Conservation (phyloP, 2,113 vertebrate genomes). For the Oncorhynchus nerka region DNA sequence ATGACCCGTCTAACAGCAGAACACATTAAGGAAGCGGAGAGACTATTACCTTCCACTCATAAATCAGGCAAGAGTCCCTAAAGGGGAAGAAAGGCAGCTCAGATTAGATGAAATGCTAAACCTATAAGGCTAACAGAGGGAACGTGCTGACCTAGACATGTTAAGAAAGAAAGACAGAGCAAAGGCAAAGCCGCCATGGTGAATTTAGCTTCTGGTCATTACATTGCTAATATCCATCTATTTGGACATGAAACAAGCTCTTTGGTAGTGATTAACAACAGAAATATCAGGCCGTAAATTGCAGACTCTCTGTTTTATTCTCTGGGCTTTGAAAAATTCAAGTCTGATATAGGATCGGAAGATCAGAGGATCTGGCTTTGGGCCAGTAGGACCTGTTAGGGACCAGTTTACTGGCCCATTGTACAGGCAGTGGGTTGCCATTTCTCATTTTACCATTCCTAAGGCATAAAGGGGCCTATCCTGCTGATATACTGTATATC, state of each 20-base stretch:
- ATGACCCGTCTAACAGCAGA: background rate
- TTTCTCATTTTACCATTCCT: background rate
- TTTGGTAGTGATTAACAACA: background rate
- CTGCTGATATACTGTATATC: background rate
- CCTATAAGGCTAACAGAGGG: background rate
- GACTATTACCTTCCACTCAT: background rate
- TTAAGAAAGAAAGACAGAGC: background rate
- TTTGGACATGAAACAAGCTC: background rate
- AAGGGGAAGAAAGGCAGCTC: background rate
- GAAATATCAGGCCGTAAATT: background rate
- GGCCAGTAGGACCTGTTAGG: constrained; percentile 11
- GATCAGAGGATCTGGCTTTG: background rate
- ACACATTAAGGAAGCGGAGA: background rate
- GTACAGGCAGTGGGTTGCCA: constrained; percentile 1
- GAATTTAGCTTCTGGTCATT: background rate
- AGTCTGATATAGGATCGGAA: background rate
- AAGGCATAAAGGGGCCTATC: background rate
- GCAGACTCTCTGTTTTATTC: background rate
- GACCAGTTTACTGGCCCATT: background rate
- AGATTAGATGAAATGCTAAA: background rate
- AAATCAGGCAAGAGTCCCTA: background rate
- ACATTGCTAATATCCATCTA: background rate
- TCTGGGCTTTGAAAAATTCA: background rate
- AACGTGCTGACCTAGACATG: background rate
- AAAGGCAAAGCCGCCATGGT: background rate